A percentile compares a stretch with the other conserved stretches of the same genome.
Conservation (phyloP, 2,888 invertebrate species). For the Dione juno region DNA sequence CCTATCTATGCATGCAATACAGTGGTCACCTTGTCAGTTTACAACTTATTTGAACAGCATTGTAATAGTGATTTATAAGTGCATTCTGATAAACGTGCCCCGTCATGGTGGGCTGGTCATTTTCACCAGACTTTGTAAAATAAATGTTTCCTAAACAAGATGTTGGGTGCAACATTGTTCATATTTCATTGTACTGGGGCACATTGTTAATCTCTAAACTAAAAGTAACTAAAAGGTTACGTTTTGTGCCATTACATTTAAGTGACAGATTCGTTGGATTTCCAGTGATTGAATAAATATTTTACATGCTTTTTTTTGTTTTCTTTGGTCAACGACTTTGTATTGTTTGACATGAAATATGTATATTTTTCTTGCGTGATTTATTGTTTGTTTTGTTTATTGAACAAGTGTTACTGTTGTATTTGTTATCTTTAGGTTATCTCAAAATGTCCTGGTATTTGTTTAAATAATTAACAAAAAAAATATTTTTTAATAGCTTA, state of each 20-base stretch:
- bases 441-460: not conserved
- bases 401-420: constrained; percentile 34
- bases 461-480: too few relatives aligned
- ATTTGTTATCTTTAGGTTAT: constrained; percentile 20
- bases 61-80: constrained; percentile 54
- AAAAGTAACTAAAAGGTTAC: constrained; percentile 33
- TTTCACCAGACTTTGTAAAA: constrained; percentile 60
- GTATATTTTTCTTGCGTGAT: constrained; percentile 43
- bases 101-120: constrained; percentile 72
- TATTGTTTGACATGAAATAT: constrained; percentile 45
- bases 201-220: constrained; percentile 22
- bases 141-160: constrained; percentile 76
- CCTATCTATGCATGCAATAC: constrained; percentile 22
- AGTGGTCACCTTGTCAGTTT: constrained; percentile 42
- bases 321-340: constrained; percentile 33
- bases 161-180: constrained; percentile 65
- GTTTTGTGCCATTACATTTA: constrained; percentile 46
- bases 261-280: constrained; percentile 61
- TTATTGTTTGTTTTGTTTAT: constrained; percentile 42
- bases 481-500: too few relatives aligned
- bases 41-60: constrained; percentile 44
- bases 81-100: constrained; percentile 47
- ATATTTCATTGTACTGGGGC: constrained; percentile 50
- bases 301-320: constrained; percentile 47
- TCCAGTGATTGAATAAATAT: constrained; percentile 55